These are phyloP conservation scores for Lithobates sylvaticus DNA, from an alignment of 2,797 vertebrate species.

Conservation along the genomic window DNA sequence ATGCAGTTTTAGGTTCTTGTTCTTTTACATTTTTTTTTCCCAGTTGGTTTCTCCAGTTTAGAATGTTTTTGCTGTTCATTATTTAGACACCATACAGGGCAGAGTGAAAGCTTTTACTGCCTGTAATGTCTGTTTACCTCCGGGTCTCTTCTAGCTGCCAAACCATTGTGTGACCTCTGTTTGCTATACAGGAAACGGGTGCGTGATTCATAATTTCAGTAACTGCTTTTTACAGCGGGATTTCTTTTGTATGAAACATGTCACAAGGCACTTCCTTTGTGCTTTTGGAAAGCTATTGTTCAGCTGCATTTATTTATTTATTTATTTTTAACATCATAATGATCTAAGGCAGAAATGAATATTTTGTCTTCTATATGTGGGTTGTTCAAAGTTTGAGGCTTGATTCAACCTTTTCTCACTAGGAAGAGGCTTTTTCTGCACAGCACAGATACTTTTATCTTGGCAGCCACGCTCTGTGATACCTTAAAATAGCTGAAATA, in stretches of 20 bases:
- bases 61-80: neutral
- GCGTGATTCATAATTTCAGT: constrained; percentile 44
- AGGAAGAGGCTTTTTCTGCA: constrained; percentile 15
- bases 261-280: constrained; percentile 37
- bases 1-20: neutral
- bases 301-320: neutral
- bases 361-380: neutral
- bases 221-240: constrained; percentile 25
- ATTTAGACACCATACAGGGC: neutral
- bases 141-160: constrained; percentile 37
- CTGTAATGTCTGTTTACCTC: constrained; percentile 32
- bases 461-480: neutral
- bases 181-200: constrained; percentile 39
- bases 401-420: neutral
- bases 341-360: neutral
- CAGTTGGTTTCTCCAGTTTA: neutral
- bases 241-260: constrained; percentile 23
- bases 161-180: constrained; percentile 38
- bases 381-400: constrained; percentile 17
- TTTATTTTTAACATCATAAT: neutral
- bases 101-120: constrained; percentile 1
- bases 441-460: constrained; percentile 25
- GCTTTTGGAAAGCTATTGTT: constrained; percentile 43
- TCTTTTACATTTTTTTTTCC: neutral
- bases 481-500: constrained; percentile 16